Evolutionary conservation across 2,113 vertebrate species (phyloP), one percentile per base, ranked within the genome.

Genomic region (Rhinoptilus africanus): DNA sequence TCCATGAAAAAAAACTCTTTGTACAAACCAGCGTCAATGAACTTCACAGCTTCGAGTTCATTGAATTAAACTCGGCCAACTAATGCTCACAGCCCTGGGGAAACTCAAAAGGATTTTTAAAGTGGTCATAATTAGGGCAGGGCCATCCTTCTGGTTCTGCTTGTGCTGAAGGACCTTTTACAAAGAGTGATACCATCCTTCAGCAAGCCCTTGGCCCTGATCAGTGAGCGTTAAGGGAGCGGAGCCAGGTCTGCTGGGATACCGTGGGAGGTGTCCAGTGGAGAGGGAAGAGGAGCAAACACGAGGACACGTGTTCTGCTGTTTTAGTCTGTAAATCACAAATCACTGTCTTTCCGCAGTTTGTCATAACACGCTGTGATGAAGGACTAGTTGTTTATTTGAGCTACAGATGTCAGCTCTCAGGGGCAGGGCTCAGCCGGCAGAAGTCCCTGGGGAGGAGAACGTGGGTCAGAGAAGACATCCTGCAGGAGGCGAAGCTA

Each of bases 111-210:
- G 22, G 20, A 21, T 57, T 93, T 98, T 91, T 50, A 6, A 71
- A 96, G 93, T 73, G 37, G 30, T 69, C 80, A 12, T 91, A 85
- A 89, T 91, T 89, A 96, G 54, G 75, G 60, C 32, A 93, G 91
- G 34, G 34, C 84, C n/a, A 79, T 83, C 50, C 66, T 95, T 91
- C 63, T 39, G 15, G n/a, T 81, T 79, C 82, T 6, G 9, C 27
- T 41, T 57, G 32, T 88, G 64, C 66, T 80, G 43, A 71, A 71
- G 56, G 45, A n/a, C 62, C 28, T 73, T 88, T 90, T 19, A 60
- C 50, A n/a, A 82, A 74, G 83, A 88, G 57, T 0, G 3, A 2
- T 47, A 12, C 20, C 85, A 39, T 39, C 19, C 34, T 3, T 94
- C 43, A 75, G 35, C 68, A 54, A 64, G 77, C 60, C 88, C 50